Conservation (phyloP, 2,888 invertebrate species). For the Blastobasis lacticolella region DNA sequence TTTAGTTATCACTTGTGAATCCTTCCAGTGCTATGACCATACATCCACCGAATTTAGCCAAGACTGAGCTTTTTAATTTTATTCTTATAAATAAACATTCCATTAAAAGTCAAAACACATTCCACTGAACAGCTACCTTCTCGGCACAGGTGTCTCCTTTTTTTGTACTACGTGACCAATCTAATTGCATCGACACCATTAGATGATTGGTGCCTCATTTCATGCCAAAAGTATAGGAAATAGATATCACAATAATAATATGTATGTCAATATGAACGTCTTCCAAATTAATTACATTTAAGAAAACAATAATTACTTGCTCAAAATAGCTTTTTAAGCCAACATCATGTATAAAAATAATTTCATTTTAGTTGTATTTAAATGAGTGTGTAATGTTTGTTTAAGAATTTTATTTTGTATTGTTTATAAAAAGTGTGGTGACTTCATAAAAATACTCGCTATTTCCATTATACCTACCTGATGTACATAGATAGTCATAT, state of each 20-base stretch:
- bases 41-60: constrained; percentile 48
- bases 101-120: not conserved
- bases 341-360: no score
- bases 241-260: not conserved
- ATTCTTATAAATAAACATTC: not conserved
- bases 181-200: no score
- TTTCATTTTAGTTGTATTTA: no score
- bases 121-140: no score
- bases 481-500: constrained; percentile 25
- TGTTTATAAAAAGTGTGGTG: constrained; percentile 1
- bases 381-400: constrained; percentile 24
- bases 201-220: no score
- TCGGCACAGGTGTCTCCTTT: no score
- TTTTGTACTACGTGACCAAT: no score
- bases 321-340: no score
- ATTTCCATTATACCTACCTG: constrained; percentile 21
- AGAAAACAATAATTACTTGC: not conserved
- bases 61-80: constrained; percentile 42
- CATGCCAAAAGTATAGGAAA: no score
- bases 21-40: constrained; percentile 68
- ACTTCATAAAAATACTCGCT: constrained; percentile 35
- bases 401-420: not conserved
- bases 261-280: not conserved
- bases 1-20: constrained; percentile 43
- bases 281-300: not conserved